Evolutionary conservation across 2,888 invertebrate species (phyloP).

Genomic region (Drosophila quasianomalipes): DNA sequence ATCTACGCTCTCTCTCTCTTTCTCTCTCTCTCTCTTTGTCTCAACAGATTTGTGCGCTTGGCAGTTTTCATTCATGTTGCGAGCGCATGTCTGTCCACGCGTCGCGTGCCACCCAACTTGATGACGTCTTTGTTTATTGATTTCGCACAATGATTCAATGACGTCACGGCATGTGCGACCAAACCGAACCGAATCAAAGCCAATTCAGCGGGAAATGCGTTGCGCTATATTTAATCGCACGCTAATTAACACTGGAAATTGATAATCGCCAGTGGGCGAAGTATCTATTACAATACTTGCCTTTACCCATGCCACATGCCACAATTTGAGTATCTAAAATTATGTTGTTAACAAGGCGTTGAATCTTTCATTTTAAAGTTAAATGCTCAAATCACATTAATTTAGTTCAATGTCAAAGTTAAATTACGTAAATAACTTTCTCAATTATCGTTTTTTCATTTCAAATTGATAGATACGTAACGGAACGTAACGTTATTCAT

Average conservation of each 20-base stretch:
- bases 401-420: conserved; percentile 18
- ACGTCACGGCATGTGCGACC: conserved; percentile 55
- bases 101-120: conserved; percentile 49
- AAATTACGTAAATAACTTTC: neutral
- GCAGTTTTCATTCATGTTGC: conserved; percentile 46
- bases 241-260: conserved; percentile 62
- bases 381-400: neutral
- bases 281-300: neutral
- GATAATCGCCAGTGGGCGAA: conserved; percentile 36
- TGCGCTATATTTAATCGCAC: conserved; percentile 68
- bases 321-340: conserved; percentile 6
- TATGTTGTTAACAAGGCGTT: conserved; percentile 6
- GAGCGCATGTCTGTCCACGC: conserved; percentile 52
- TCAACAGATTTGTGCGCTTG: conserved; percentile 24
- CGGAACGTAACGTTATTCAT: neutral
- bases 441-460: conserved; percentile 3
- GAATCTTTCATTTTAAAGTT: neutral
- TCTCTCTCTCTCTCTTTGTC: conserved; percentile 4
- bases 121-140: conserved; percentile 81
- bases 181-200: conserved; percentile 8
- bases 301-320: neutral
- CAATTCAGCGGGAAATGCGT: conserved; percentile 18
- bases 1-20: conserved; percentile 1
- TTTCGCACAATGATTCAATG: conserved; percentile 37
- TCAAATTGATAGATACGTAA: neutral